Percentiles rank a stretch among this genome's conserved stretches.
Conservation (phyloP, 2,113 vertebrate genomes). For the Zosterops hypoxanthus region DNA sequence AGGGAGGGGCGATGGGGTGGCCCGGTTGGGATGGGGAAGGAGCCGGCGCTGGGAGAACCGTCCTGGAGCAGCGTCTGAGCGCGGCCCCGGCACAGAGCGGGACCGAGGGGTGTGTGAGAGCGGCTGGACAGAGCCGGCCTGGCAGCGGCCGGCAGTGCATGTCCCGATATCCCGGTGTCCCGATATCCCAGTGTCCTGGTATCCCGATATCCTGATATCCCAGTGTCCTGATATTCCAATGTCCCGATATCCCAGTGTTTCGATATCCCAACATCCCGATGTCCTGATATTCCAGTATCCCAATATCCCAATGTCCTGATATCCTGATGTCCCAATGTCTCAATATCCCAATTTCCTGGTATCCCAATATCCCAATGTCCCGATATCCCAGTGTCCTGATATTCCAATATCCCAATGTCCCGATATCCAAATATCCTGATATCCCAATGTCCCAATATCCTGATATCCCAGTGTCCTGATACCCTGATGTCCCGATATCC, state of each 20-base stretch:
- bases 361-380: rapidly evolving
- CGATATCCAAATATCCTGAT: rapidly evolving
- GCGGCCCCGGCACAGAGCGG: rapidly evolving
- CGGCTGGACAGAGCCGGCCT: not conserved
- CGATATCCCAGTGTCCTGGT: rapidly evolving
- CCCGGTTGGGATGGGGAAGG: rapidly evolving
- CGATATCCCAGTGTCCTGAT: rapidly evolving
- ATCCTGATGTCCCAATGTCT: rapidly evolving
- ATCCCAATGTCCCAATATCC: rapidly evolving
- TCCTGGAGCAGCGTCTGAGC: rapidly evolving
- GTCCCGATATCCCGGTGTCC: rapidly evolving
- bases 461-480: rapidly evolving
- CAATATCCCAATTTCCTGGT: rapidly evolving
- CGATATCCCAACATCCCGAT: rapidly evolving
- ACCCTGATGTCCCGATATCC: rapidly evolving
- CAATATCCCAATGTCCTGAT: rapidly evolving
- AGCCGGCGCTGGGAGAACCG: rapidly evolving
- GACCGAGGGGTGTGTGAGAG: rapidly evolving
- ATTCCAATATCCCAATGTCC: rapidly evolving
- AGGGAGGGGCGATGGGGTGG: rapidly evolving
- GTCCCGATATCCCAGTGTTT: rapidly evolving
- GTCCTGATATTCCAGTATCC: rapidly evolving
- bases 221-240: rapidly evolving
- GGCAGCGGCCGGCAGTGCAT: not conserved
- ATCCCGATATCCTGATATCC: rapidly evolving